These are phyloP conservation scores for Tetrax tetrax DNA, from an alignment of 2,113 vertebrate genomes.

Conservation along the genomic window DNA sequence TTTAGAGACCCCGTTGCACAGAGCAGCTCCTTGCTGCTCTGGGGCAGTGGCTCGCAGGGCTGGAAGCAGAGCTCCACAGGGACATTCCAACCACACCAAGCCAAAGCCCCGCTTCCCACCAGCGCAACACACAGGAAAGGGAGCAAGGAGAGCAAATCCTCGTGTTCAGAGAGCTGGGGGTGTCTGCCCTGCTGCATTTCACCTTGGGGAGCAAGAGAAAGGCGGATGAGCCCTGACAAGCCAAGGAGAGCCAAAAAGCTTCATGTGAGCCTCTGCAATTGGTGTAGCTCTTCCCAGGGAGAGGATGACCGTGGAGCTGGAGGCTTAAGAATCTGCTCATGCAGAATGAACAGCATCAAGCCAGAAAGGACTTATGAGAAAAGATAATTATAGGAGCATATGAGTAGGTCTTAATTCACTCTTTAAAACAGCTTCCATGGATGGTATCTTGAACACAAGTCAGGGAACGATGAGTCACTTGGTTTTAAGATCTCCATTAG, in stretches of 20 bases:
- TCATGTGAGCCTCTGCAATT: not conserved
- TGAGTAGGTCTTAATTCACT: not conserved
- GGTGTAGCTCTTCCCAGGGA: rapidly evolving
- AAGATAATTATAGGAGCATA: not conserved
- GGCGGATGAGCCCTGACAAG: not conserved
- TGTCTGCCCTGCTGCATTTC: not conserved
- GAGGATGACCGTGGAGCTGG: not conserved
- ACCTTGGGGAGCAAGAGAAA: not conserved
- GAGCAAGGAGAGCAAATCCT: not conserved
- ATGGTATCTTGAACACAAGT: not conserved
- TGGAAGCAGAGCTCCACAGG: not conserved
- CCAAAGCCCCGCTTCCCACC: not conserved
- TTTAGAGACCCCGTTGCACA: not conserved
- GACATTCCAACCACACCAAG: not conserved
- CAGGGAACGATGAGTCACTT: not conserved
- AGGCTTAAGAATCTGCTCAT: not conserved
- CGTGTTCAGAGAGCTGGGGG: rapidly evolving
- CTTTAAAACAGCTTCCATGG: not conserved
- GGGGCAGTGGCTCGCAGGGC: not conserved
- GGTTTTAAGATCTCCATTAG: not conserved
- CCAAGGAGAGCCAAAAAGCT: not conserved
- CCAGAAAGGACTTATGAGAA: not conserved
- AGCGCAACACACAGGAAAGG: rapidly evolving
- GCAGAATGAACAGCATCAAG: not conserved
- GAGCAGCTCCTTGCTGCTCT: not conserved